Evolutionary conservation across 2,888 invertebrate species (phyloP).

Genomic region (Mesochorus sp.): DNA sequence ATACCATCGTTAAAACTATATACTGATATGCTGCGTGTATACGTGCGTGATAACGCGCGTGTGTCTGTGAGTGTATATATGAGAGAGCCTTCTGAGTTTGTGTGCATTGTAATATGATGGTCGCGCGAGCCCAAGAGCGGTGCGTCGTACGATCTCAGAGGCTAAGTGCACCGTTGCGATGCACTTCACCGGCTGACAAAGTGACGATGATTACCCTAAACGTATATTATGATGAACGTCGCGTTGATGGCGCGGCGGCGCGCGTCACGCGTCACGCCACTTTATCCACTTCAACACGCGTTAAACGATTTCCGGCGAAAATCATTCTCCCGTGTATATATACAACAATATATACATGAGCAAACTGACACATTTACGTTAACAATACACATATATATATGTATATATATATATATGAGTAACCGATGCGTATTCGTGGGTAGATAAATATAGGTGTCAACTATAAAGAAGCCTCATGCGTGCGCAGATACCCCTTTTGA

Average conservation of each 20-base stretch:
- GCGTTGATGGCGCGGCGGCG: slow-evolving; percentile 66
- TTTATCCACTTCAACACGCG: slow-evolving; percentile 80
- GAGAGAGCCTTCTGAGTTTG: too few relatives aligned
- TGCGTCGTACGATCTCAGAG: slow-evolving; percentile 50
- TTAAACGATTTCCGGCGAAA: slow-evolving; percentile 81
- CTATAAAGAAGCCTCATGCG: too few relatives aligned
- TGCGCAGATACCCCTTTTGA: too few relatives aligned
- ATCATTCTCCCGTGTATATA: slow-evolving; percentile 64
- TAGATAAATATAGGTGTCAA: too few relatives aligned
- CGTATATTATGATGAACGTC: slow-evolving; percentile 65
- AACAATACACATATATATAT: too few relatives aligned
- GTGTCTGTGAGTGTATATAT: too few relatives aligned
- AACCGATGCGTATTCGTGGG: too few relatives aligned
- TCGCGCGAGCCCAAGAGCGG: slow-evolving; percentile 58
- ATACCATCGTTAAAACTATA: neutral
- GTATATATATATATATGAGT: too few relatives aligned
- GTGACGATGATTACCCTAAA: slow-evolving; percentile 78
- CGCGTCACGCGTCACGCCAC: slow-evolving; percentile 81
- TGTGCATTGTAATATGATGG: slow-evolving; percentile 35
- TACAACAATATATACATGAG: slow-evolving; percentile 3
- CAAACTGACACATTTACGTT: too few relatives aligned
- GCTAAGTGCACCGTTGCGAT: slow-evolving; percentile 68
- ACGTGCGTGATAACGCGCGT: too few relatives aligned
- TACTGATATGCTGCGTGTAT: neutral
- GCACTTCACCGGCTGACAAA: slow-evolving; percentile 66